phyloP scores from a whole-genome alignment of 1,140 invertebrate genomes.

The Olivierus martensii region DNA sequence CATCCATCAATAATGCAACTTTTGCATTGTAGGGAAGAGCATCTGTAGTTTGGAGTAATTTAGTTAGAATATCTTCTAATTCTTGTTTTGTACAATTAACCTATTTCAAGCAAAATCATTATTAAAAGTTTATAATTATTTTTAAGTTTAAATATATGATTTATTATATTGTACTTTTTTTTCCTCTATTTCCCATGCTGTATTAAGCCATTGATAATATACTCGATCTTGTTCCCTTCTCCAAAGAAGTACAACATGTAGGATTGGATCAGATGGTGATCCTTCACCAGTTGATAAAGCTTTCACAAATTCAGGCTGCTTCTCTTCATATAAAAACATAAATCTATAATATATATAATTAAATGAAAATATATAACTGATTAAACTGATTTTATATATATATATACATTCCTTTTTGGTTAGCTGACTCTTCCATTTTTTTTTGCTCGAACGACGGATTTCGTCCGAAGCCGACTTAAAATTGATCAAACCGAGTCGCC shows the following conservation, averaged over 20 bases:
- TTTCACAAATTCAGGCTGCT: constrained; percentile 63
- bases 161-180: constrained; percentile 18
- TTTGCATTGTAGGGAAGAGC: constrained; percentile 31
- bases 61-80: constrained; percentile 54
- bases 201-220: constrained; percentile 79
- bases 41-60: constrained; percentile 53
- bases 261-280: constrained; percentile 25
- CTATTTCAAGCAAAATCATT: constrained; percentile 16
- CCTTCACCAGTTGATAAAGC: constrained; percentile 46
- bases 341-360: no score
- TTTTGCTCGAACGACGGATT: no score
- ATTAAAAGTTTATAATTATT: neutral
- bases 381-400: no score
- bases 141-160: neutral
- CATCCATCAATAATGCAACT: constrained; percentile 36
- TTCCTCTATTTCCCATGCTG: constrained; percentile 41
- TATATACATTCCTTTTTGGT: no score
- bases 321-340: constrained; percentile 71
- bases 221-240: constrained; percentile 62
- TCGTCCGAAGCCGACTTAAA: no score
- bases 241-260: constrained; percentile 72
- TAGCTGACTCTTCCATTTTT: no score
- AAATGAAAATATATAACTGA: no score
- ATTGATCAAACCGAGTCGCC: no score
- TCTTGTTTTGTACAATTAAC: constrained; percentile 54